Evolutionary conservation across 2,797 vertebrate species (phyloP), one percentile per base, ranked within the genome.

Genomic region (Delichon dasypus): DNA sequence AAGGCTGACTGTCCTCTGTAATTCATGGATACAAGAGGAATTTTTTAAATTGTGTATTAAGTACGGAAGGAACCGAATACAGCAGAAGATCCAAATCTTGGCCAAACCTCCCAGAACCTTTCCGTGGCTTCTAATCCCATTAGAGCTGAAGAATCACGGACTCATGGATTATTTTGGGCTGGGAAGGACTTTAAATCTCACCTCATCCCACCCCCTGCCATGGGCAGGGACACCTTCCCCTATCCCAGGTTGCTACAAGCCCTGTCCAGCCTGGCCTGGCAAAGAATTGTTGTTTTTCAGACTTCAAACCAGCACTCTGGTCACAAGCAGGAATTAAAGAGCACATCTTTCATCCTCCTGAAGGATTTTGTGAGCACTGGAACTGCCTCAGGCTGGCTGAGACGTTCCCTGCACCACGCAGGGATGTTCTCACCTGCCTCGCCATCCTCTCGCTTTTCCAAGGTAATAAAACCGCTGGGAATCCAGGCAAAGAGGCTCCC

Each of bases 331-430:
- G 26, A 68, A 61, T 54, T 64, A 42, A 64, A 80, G 42, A 54
- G 51, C 76, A 34, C 17, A 68, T n/a, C 78, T 79, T 91, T 82
- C 55, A 89, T 82, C 85, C 73, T 85, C 38, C 72, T 85, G 51
- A 68, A 73, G 71, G 61, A 30, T 68, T 44, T 1, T 44, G 60
- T n/a, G 51, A 90, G 78, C 12, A 4, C 1, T 42, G 29, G 5
- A 70, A 66, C 12, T 66, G 82, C 85, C 78, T 62, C 19, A 38
- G 89, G 82, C 89, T 53, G 57, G 26, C 29, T 55, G 53, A 64
- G 48, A 66, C 1, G 11, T 45, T 88, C 30, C 20, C 58, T 23
- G 85, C 34, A 47, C 32, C 50, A 6, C 1, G 2, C 26, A 61
- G 45, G 2, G 2, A 16, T 57, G 22, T 65, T 72, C 79, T 55